A percentile compares a stretch with the other conserved stretches of the same genome.
Evolutionary conservation across 2,888 invertebrate species (phyloP).

Genomic region (Drosophila hawaiiensis): DNA sequence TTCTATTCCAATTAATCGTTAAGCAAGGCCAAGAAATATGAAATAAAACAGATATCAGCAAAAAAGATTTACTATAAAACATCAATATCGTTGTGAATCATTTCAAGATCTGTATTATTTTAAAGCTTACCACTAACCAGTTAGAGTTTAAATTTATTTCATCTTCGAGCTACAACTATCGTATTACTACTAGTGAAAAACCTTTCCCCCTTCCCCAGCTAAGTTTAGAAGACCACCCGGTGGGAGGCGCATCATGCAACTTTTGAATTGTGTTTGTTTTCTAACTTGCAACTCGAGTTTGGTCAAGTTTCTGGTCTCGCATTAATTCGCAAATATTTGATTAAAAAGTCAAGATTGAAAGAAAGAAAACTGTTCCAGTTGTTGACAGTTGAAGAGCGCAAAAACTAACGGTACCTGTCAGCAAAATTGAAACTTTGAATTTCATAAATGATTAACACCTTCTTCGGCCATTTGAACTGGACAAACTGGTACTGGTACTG

Average conservation of each 20-base stretch:
- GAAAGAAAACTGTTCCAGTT: slow-evolving; percentile 24
- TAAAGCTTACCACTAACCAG: neutral
- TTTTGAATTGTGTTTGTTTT: slow-evolving; percentile 11
- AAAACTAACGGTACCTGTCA: slow-evolving; percentile 51
- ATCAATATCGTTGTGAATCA: neutral
- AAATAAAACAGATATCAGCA: neutral
- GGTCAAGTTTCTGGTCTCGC: slow-evolving; percentile 8
- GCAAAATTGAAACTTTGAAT: slow-evolving; percentile 79
- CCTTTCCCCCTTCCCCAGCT: neutral
- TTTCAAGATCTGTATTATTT: neutral
- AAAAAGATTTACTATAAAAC: neutral
- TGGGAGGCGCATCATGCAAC: neutral
- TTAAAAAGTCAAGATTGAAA: slow-evolving; percentile 12
- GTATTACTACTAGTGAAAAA: neutral
- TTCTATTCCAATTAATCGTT: no score
- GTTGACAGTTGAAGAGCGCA: slow-evolving; percentile 38
- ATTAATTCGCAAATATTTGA: slow-evolving; percentile 33
- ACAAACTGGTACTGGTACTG: slow-evolving; percentile 65
- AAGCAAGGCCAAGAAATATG: neutral
- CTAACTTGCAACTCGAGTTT: neutral
- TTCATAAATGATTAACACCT: slow-evolving; percentile 82
- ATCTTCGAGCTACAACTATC: neutral
- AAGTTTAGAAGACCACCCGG: neutral
- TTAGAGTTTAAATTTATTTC: neutral
- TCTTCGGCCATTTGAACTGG: slow-evolving; percentile 78